A percentile compares a stretch with the other conserved stretches of the same genome.
Conservation (phyloP, 2,797 vertebrate genomes). For the Iguana delicatissima region DNA sequence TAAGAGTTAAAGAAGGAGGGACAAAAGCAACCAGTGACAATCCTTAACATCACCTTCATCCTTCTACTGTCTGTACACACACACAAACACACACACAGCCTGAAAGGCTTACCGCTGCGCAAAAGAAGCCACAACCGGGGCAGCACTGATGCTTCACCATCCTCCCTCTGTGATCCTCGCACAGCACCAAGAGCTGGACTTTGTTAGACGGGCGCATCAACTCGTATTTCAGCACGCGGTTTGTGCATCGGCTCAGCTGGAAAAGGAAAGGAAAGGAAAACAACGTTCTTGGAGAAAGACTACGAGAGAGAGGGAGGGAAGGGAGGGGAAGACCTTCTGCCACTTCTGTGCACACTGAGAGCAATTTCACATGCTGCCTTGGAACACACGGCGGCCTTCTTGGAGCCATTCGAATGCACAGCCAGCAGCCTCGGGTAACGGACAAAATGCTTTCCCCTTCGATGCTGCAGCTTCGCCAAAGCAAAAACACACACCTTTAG, state of each 20-base stretch:
- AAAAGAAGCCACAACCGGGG: constrained; percentile 98
- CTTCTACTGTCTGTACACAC: constrained; percentile 24
- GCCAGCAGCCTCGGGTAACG: constrained; percentile 65
- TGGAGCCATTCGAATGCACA: constrained; percentile 50
- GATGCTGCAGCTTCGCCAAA: not conserved
- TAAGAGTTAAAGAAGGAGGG: not conserved
- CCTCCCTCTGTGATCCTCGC: constrained; percentile 95
- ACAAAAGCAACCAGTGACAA: too few relatives aligned
- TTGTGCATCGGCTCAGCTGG: constrained; percentile 92
- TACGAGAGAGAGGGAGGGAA: constrained; percentile 43
- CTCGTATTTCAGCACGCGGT: constrained; percentile 93
- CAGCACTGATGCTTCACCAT: constrained; percentile 99
- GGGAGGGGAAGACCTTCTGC: constrained; percentile 47
- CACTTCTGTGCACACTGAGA: not conserved
- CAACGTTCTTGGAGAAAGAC: constrained; percentile 67
- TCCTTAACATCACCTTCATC: too few relatives aligned
- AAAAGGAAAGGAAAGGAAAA: constrained; percentile 64
- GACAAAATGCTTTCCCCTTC: constrained; percentile 62
- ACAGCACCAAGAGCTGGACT: constrained; percentile 95
- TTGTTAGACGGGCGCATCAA: constrained; percentile 98
- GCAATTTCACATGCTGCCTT: constrained; percentile 37
- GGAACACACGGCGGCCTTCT: constrained; percentile 44
- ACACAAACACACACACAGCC: constrained; percentile 59
- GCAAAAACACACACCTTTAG: not conserved
- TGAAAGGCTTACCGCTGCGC: constrained; percentile 90